phyloP scores from a whole-genome alignment of 2,113 vertebrate species.

The Pachycephala philippinensis region DNA sequence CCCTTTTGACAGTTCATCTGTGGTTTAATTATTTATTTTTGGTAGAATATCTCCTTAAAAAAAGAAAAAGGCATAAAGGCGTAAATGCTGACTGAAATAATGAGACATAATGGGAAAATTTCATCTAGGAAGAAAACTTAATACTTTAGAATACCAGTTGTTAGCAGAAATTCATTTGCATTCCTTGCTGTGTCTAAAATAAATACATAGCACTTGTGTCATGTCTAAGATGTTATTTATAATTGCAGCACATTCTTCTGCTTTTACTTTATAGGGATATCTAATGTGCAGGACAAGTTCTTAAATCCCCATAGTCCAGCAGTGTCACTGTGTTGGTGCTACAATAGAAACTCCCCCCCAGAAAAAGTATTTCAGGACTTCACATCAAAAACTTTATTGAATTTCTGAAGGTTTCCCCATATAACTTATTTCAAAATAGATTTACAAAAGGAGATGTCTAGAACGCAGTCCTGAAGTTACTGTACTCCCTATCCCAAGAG shows the following conservation, averaged over 20 bases:
- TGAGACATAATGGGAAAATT: slow-evolving; percentile 7
- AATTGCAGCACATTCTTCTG: neutral
- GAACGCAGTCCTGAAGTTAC: neutral
- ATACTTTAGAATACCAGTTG: neutral
- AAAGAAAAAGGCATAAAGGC: slow-evolving; percentile 26
- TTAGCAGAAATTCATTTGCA: neutral
- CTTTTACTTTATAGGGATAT: neutral
- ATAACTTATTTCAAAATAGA: neutral
- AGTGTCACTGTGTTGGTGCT: neutral
- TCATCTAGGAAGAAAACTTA: neutral
- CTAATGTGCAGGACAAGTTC: neutral
- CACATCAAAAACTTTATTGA: neutral
- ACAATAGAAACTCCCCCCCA: neutral
- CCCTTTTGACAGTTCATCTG: slow-evolving; percentile 79
- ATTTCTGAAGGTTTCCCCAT: neutral
- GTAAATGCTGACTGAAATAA: slow-evolving; percentile 35
- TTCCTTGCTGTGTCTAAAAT: neutral
- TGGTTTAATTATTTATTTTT: slow-evolving; percentile 78
- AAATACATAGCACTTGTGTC: neutral
- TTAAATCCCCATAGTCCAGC: neutral
- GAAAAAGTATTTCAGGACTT: neutral
- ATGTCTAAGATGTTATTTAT: neutral
- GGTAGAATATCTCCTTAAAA: slow-evolving; percentile 54
- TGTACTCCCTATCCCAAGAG: neutral
- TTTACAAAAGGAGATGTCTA: neutral